Percentiles rank a stretch among this genome's conserved stretches.
Evolutionary conservation across 1,140 invertebrate genomes (phyloP).

Genomic region (Drosophila pallidifrons): DNA sequence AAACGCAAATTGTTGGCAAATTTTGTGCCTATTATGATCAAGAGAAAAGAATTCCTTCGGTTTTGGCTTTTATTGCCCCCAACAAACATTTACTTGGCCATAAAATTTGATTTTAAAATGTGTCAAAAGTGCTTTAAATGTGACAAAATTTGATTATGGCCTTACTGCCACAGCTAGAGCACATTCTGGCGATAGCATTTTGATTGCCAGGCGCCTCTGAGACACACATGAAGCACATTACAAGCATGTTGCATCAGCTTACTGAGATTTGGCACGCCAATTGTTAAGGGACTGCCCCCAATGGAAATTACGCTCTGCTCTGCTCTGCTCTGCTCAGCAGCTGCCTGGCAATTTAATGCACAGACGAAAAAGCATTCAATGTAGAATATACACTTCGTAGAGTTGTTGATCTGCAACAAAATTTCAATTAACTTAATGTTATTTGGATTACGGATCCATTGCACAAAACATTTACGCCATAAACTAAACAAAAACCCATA

Average conservation of each 20-base stretch:
- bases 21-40: conserved; percentile 70
- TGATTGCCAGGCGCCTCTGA: conserved; percentile 58
- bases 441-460: conserved; percentile 25
- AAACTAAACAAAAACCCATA: conserved; percentile 24
- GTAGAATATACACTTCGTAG: too few relatives aligned
- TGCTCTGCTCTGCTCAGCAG: background rate
- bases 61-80: conserved; percentile 43
- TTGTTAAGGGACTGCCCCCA: conserved; percentile 46
- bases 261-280: conserved; percentile 41
- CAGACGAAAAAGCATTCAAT: background rate
- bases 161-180: conserved; percentile 4
- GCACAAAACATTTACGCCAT: conserved; percentile 17
- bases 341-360: conserved; percentile 34
- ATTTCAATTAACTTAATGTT: conserved; percentile 47
- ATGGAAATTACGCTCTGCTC: conserved; percentile 16
- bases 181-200: conserved; percentile 43
- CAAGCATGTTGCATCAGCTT: conserved; percentile 34
- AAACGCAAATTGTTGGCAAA: conserved; percentile 71
- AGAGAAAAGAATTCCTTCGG: conserved; percentile 25
- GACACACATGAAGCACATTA: conserved; percentile 46
- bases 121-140: conserved; percentile 79
- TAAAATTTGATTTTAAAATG: conserved; percentile 79
- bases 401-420: conserved; percentile 10
- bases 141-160: conserved; percentile 67
- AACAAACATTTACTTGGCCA: conserved; percentile 56